Evolutionary conservation across 2,113 vertebrate genomes (phyloP), one percentile per base, ranked within the genome.

Genomic region (Lepidiolamprologus cunningtoni): DNA sequence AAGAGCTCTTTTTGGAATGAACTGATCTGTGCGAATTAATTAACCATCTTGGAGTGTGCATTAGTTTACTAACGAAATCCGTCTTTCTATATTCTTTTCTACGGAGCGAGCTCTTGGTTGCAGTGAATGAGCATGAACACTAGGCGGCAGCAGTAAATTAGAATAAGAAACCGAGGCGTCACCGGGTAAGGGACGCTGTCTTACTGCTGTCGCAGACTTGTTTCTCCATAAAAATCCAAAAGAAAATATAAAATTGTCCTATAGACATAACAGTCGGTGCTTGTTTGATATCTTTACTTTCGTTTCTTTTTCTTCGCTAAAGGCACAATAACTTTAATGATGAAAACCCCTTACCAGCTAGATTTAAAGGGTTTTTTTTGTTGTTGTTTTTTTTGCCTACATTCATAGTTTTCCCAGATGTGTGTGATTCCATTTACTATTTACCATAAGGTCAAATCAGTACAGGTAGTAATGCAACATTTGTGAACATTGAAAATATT

Each of bases 101-200:
- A 37, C 50, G 16, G n/a, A 17, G 33, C 13, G 23, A 31, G 12
- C 3, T 1, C 1, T 23, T 42, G 58, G 47, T 12, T 1, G 89
- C 54, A 92, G 66, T 86, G 68, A 28, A 19, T 57, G 14, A 33
- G 3, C 2, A 76, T 54, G 52, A 76, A 42, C 95, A 93, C 93
- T 85, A 76, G 95, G 87, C 16, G 93, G 94, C 93, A 95, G 95
- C 90, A 94, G 84, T 63, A 55, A 90, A 82, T 87, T 78, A 86
- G 37, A 89, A 82, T 31, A 86, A 19, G 37, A 76, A 57, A 33
- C 11, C 28, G 23, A 12, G 47, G 17, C 35, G 8, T 37, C 66
- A 14, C 66, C 9, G 50, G 16, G 8, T 4, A 35, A 17, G 40
- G 23, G 9, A 79, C 10, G 45, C 26, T 31, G 42, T 28, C 14